These are phyloP conservation scores for Pristionchus exspectatus DNA, from an alignment of 2,888 invertebrate genomes.

Conservation along the genomic window DNA sequence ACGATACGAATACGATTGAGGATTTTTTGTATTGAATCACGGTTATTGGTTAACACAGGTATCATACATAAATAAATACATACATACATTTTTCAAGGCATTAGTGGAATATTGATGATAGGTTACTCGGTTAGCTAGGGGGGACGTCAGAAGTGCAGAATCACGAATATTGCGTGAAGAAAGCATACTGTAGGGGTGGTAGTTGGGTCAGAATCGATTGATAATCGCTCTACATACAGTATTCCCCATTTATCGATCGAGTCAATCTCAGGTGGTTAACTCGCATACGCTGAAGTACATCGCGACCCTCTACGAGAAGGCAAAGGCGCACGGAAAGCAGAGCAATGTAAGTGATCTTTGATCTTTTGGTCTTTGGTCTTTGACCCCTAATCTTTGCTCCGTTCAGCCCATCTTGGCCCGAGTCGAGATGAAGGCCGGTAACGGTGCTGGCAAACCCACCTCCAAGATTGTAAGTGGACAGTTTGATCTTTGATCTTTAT, in stretches of 20 bases:
- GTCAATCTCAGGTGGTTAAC: conserved; percentile 91
- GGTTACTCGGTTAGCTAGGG: neutral
- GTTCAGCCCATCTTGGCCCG: conserved; percentile 89
- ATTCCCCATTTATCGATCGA: neutral
- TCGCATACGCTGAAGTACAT: conserved; percentile 96
- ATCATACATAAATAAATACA: no score
- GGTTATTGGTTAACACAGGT: no score
- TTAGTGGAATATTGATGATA: neutral
- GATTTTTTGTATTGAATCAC: no score
- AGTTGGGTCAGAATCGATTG: no score
- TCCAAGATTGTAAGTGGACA: conserved; percentile 91
- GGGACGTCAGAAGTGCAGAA: no score
- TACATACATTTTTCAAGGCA: no score
- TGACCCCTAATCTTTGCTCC: neutral
- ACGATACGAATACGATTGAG: neutral
- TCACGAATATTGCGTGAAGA: no score
- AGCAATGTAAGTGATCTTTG: conserved; percentile 46
- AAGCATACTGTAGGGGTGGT: no score
- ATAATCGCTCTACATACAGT: no score
- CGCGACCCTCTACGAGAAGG: conserved; percentile 89
- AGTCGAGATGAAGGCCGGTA: conserved; percentile 95
- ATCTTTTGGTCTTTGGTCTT: neutral
- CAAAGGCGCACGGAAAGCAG: conserved; percentile 54
- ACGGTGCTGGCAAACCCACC: conserved; percentile 97
- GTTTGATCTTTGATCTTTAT: conserved; percentile 33